A percentile compares a stretch with the other conserved stretches of the same genome.
phyloP scores from a whole-genome alignment of 2,113 vertebrate genomes.

The Bos indicus region DNA sequence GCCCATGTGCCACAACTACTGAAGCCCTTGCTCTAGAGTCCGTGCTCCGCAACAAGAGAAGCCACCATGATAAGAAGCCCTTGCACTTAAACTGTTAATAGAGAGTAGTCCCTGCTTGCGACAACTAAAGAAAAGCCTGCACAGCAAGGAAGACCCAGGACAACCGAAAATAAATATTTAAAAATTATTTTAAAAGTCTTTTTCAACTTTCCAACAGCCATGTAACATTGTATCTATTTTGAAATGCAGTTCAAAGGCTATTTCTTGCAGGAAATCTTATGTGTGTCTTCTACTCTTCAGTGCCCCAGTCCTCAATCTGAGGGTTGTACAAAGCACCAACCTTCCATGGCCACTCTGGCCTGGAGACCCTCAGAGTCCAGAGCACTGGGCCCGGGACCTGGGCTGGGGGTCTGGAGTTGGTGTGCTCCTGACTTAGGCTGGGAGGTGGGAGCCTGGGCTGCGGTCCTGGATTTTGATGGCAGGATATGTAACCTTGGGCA shows the following conservation, averaged over 20 bases:
- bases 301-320: not conserved
- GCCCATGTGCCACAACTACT: not conserved
- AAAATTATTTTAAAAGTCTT: not conserved
- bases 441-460: not conserved
- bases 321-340: not conserved
- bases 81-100: not conserved
- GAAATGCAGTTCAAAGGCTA: not conserved
- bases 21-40: not conserved
- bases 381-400: not conserved
- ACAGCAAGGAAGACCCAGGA: not conserved
- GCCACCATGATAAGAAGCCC: not conserved
- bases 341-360: too few relatives aligned
- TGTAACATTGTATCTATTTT: not conserved
- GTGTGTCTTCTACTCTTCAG: not conserved
- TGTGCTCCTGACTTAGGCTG: not conserved
- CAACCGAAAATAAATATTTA: not conserved
- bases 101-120: not conserved
- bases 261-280: not conserved
- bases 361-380: not conserved
- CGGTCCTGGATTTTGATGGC: not conserved
- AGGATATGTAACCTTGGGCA: not conserved
- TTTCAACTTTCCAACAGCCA: not conserved
- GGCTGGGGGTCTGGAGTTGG: not conserved
- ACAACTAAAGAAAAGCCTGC: not conserved
- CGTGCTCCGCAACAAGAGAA: not conserved